These are phyloP conservation scores for Chirona hameri DNA, from an alignment of 2,888 invertebrate species.

Conservation along the genomic window DNA sequence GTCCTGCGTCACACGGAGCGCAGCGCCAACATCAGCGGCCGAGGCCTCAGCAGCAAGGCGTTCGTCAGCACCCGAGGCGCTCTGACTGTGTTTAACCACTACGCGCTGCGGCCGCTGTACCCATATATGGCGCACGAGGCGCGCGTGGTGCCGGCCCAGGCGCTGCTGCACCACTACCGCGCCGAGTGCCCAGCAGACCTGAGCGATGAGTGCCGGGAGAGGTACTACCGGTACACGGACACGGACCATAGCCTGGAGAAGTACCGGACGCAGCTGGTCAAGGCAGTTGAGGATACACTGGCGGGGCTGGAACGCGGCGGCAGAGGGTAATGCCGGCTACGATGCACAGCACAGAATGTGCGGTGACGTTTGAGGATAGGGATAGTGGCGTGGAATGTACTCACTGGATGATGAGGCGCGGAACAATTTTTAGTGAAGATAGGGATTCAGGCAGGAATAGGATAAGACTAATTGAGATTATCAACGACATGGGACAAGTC, in stretches of 20 bases:
- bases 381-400: no score
- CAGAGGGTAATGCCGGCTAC: no score
- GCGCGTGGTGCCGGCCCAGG: constrained; percentile 48
- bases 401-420: no score
- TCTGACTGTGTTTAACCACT: constrained; percentile 71
- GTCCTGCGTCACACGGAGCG: constrained; percentile 54
- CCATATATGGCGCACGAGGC: constrained; percentile 50
- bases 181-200: constrained; percentile 46
- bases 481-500: no score
- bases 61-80: constrained; percentile 63
- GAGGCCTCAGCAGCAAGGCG: constrained; percentile 67
- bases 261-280: constrained; percentile 35
- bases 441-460: no score
- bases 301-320: background rate
- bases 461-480: no score
- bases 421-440: no score
- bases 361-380: no score
- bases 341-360: no score
- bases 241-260: constrained; percentile 36
- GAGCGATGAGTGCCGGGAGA: constrained; percentile 36
- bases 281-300: background rate
- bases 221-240: constrained; percentile 36
- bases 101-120: constrained; percentile 60
- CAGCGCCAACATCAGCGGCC: constrained; percentile 58
- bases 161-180: constrained; percentile 66